Base-by-base conservation (phyloP, 2,113 vertebrate species). In the Callospermophilus lateralis region DNA sequence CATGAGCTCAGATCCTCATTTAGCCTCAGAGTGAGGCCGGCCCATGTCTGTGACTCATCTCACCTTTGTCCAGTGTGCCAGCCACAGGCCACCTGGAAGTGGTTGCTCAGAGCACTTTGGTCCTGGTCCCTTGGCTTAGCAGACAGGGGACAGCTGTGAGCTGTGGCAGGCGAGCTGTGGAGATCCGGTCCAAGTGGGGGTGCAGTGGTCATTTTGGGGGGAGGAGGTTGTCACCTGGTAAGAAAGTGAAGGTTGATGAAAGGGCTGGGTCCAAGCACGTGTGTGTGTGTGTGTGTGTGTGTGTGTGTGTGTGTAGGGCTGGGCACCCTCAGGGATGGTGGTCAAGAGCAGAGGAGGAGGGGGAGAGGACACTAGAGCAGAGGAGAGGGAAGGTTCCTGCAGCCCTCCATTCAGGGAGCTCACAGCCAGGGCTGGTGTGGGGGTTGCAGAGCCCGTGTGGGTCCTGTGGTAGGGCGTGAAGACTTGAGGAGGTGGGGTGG, bases 301-400 rank as follows among this genome's bases (percentile, higher is more conserved):
- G 58, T 83, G 37, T 12, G 84, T 32, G 73, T 26, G 79, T 28
- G 63, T 24, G 26, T 22, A 61, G 58, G 26, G 26, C 0, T 2
- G 30, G 3, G 39, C 0, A 0, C 10, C 0, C 0, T 11, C 17
- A 17, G 65, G 51, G 5, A 3, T 2, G 30, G 45, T 15, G 42
- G 81, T 61, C 11, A 72, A 22, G 45, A 55, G 73, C 51, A 22
- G 76, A 20, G 28, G 30, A 28, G 20, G 17, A 24, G 6, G 45
- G 24, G 6, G 37, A 15, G 68, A 10, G 42, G 48, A n/a, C 22
- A 55, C 28, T 4, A 78, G 4, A 68, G 65, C 65, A 68, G 39
- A 45, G 22, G 32, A 4, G 1, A 13, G 3, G 1, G 4, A 34
- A 70, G 4, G 4, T 26, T 61, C 58, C 58, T 26, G 24, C 58